A percentile compares a stretch with the other conserved stretches of the same genome.
Conservation (phyloP, 2,113 vertebrate species). For the Clarias batrachus region DNA sequence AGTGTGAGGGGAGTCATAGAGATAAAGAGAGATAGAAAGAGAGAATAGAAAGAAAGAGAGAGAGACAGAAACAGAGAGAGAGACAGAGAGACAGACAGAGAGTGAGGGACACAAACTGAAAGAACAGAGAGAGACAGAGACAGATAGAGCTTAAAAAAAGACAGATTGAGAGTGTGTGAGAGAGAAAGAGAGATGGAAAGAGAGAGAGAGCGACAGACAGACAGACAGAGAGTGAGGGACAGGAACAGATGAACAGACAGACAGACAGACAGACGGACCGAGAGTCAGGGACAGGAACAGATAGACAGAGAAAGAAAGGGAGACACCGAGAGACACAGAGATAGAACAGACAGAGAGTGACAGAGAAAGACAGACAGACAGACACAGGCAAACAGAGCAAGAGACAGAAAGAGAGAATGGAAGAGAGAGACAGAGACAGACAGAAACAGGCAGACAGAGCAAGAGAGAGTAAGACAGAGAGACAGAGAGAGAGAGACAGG, state of each 20-base stretch:
- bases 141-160: too few species aligned
- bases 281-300: neutral
- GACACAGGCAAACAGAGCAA: neutral
- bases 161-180: too few species aligned
- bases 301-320: neutral
- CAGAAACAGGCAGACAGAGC: neutral
- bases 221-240: neutral
- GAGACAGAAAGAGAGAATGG: conserved; percentile 2
- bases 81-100: neutral
- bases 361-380: conserved; percentile 37
- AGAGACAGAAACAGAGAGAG: neutral
- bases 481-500: neutral
- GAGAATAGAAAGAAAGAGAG: neutral
- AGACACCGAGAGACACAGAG: neutral
- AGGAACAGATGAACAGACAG: neutral
- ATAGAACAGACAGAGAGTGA: neutral
- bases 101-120: neutral
- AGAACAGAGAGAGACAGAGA: neutral
- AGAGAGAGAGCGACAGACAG: neutral
- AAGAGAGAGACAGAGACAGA: conserved; percentile 1
- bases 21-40: neutral
- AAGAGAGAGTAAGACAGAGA: neutral
- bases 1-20: neutral
- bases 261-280: too few species aligned
- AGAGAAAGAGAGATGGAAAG: neutral